These are phyloP conservation scores for Caenorhabditis inopinata DNA, from an alignment of 1,140 invertebrate genomes.

Conservation along the genomic window DNA sequence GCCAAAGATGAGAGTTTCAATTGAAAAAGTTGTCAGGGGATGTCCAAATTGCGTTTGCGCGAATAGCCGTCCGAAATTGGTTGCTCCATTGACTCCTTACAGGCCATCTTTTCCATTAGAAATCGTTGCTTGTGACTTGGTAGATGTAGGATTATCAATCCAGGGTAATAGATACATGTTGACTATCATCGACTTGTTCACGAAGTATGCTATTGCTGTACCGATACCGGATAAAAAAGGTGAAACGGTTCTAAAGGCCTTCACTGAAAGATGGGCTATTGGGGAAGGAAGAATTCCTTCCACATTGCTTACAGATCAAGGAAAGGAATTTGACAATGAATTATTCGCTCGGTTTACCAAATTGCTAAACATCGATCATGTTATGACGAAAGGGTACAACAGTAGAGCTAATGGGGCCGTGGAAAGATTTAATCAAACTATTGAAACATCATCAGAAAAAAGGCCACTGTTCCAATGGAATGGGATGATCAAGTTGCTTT, in stretches of 20 bases:
- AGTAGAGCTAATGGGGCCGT: constrained; percentile 15
- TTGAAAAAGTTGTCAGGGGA: neutral
- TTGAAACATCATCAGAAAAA: neutral
- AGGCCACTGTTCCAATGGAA: neutral
- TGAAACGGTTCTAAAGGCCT: neutral
- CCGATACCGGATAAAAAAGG: constrained; percentile 14
- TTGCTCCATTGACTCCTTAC: neutral
- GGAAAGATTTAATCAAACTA: constrained; percentile 27
- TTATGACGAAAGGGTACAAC: constrained; percentile 12
- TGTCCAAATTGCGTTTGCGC: neutral
- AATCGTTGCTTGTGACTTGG: constrained; percentile 12
- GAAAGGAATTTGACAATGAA: constrained; percentile 5
- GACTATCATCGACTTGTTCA: constrained; percentile 19
- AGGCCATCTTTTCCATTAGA: neutral
- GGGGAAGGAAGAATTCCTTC: constrained; percentile 12
- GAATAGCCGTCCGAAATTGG: neutral
- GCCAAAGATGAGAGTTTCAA: neutral
- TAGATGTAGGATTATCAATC: constrained; percentile 14
- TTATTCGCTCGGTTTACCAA: neutral
- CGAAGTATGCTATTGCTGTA: neutral
- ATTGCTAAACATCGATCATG: neutral
- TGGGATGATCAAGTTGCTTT: constrained; percentile 11
- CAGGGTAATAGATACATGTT: constrained; percentile 30
- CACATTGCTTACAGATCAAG: neutral
- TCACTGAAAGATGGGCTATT: neutral